A percentile compares a stretch with the other conserved stretches of the same genome.
phyloP scores from a whole-genome alignment of 2,113 vertebrate species.

The Madoqua kirkii region DNA sequence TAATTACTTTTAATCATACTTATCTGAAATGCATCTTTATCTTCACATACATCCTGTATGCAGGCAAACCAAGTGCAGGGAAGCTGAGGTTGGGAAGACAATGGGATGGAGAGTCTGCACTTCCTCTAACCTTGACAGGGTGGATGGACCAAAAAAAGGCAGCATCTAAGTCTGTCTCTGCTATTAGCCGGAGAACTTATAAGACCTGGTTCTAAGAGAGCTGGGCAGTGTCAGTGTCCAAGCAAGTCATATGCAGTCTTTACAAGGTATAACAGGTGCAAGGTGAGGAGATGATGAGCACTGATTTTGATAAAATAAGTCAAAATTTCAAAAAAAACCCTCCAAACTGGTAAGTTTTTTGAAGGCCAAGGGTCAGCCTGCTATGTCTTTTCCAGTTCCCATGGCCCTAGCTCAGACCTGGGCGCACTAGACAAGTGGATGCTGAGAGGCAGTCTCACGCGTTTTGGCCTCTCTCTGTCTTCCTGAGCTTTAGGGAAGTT shows the following conservation, averaged over 20 bases:
- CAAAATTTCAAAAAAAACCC: neutral
- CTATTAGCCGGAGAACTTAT: neutral
- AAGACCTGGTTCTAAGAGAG: neutral
- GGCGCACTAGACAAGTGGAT: neutral
- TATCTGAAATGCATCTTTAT: constrained; percentile 62
- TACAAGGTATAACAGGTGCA: neutral
- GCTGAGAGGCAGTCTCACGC: neutral
- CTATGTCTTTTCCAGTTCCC: neutral
- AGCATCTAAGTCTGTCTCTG: neutral
- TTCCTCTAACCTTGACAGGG: constrained; percentile 10
- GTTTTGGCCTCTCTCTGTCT: neutral
- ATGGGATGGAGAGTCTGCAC: constrained; percentile 45
- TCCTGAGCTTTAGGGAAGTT: neutral
- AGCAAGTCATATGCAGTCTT: neutral
- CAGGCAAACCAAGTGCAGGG: constrained; percentile 37
- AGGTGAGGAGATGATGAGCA: neutral
- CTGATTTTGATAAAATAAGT: neutral
- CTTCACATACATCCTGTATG: constrained; percentile 40
- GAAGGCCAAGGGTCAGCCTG: neutral
- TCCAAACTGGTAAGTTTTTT: neutral
- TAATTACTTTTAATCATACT: constrained; percentile 71
- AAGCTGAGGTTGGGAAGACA: constrained; percentile 45
- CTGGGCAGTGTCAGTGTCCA: neutral
- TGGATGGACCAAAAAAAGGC: too few relatives aligned
- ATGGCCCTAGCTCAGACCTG: neutral